Evolutionary conservation across 2,888 invertebrate genomes (phyloP), one percentile per base, ranked within the genome.

Genomic region (Orthosia gothica): DNA sequence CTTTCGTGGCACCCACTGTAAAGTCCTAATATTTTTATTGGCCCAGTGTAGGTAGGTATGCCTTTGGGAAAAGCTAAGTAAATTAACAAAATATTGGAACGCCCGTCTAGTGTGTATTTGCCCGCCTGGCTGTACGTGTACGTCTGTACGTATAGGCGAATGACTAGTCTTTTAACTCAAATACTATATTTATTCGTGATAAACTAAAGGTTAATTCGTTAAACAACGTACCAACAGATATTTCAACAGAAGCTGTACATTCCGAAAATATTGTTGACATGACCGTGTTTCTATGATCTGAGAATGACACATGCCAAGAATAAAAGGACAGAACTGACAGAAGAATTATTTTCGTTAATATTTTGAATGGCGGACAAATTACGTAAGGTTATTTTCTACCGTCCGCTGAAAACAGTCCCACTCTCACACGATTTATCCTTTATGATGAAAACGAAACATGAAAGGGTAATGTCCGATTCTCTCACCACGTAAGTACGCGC

Each of bases 391-490:
- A 26, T 26, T 26, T 26, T 26, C 26, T 26, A 26, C 26, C 26
- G 26, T 26, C 26, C 26, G 26, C 26, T 26, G 26, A 26, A 26
- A 26, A 26, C 26, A 26, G 26, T 26, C 26, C 26, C 26, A 26
- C 26, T 26, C 26, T 26, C 26, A 26, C 26, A 26, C 26, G 68
- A 80, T 78, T 78, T 79, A 73, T 67, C 74, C 75, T 83, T 75
- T 70, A 76, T 76, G 68, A 74, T 58, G 70, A 73, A 79, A 85
- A 79, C 74, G 75, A 77, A 80, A 79, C 74, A 79, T 77, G 83
- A 70, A 70, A 79, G 82, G 73, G 72, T 81, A 70, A 83, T 83
- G 75, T 79, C 79, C 74, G 85, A 68, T 61, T 20, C 57, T 65
- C 65, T 74, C 59, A 63, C 58, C 52, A n/a, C n/a, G n/a, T 3